Base-by-base conservation (phyloP, 2,113 vertebrate species). In the Herpetotheres cachinnans region DNA sequence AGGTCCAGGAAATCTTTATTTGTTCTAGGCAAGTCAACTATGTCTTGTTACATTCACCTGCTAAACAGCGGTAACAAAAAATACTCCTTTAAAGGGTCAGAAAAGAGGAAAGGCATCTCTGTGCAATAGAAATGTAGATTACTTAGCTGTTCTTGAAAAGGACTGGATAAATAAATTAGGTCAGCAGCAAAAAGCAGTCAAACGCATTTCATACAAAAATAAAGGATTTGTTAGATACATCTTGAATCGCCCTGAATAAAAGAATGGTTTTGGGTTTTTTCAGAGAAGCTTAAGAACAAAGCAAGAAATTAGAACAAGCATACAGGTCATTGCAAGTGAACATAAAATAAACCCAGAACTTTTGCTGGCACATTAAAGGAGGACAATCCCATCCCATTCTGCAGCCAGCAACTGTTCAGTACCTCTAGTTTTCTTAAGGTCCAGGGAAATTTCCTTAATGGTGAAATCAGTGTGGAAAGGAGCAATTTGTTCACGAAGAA, bases 401-500 rank as follows among this genome's bases (percentile, higher is more conserved):
- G 92, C 42, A 96, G 95, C 96, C 96, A 97, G 98, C 95, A 96
- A 88, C 96, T 97, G 94, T 76, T 82, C 44, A 98, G 97, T 98
- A 99, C 99, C 99, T 99, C 99, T 99, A 93, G 99, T 99, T 98
- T 99, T 99, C 99, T 99, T 99, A 98, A 99, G 99, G 98, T 99
- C 99, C 98, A 99, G 98, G 97, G 99, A 99, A 98, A 99, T 99
- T 98, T 99, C 99, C 98, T 99, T 99, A 98, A 99, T 99, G 98
- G 99, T 99, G 98, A 99, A 99, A 98, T 99, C 99, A 74, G 99
- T 98, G 97, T 99, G 99, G 98, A 99, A 99, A 95, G 99, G 99
- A 97, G 99, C 99, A 95, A 99, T 99, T 98, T 99, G 99, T 98
- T 99, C 99, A 88, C 99, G 98, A 98, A 99, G 98, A 97, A 99